Conservation (phyloP, 2,888 invertebrate genomes). For the Lasius fuliginosus region DNA sequence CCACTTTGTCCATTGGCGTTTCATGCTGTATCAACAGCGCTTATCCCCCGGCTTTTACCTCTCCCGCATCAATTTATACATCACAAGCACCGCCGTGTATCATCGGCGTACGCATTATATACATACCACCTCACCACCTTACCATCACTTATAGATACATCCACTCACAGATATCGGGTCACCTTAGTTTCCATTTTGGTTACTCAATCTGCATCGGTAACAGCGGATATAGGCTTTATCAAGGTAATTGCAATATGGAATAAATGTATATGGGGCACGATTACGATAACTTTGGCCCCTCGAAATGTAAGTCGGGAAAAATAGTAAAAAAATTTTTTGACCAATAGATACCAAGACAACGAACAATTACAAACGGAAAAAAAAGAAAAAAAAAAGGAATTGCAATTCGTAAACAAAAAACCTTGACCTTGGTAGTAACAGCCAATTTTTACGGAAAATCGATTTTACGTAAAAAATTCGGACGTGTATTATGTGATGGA, state of each 20-base stretch:
- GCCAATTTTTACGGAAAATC: not conserved
- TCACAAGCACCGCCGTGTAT: constrained; percentile 27
- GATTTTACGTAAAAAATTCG: not conserved
- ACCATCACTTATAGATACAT: constrained; percentile 7
- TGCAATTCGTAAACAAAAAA: too few species aligned
- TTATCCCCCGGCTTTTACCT: constrained; percentile 48
- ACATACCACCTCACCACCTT: not conserved
- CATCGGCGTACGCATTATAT: constrained; percentile 2
- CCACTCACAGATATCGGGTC: constrained; percentile 31
- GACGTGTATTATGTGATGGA: not conserved
- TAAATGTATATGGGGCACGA: not conserved
- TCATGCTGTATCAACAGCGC: constrained; percentile 65
- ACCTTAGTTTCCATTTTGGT: constrained; percentile 36
- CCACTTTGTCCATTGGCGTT: constrained; percentile 68
- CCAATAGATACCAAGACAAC: too few species aligned
- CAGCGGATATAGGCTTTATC: not conserved
- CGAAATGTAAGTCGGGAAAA: too few species aligned
- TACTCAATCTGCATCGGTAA: constrained; percentile 35
- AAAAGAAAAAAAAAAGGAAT: too few species aligned
- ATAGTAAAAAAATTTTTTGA: too few species aligned
- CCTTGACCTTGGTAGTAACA: too few species aligned
- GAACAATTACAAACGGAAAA: too few species aligned
- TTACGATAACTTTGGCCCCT: too few species aligned
- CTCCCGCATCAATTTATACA: constrained; percentile 49
- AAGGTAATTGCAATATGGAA: constrained; percentile 13